A percentile compares a stretch with the other conserved stretches of the same genome.
Evolutionary conservation across 1,140 invertebrate species (phyloP).

Genomic region (Drosophila funebris): DNA sequence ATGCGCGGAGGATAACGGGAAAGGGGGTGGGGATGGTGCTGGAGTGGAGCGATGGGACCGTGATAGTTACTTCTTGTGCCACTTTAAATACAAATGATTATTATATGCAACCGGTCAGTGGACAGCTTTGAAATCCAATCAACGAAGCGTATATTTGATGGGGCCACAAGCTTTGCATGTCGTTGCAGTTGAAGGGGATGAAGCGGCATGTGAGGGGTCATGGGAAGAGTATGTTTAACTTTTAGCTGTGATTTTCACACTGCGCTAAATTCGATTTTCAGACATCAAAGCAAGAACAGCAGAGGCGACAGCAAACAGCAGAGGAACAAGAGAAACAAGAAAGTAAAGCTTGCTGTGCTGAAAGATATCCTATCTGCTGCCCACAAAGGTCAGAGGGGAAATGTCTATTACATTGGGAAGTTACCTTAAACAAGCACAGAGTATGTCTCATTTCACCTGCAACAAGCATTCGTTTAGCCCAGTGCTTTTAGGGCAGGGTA

Average conservation of each 20-base stretch:
- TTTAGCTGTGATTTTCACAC: constrained; percentile 45
- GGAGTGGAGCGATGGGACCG: not conserved
- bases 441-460: not conserved
- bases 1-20: not conserved
- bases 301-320: too few relatives aligned
- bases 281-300: constrained; percentile 70
- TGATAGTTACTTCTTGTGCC: constrained; percentile 9
- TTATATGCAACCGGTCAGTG: constrained; percentile 34
- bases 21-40: not conserved
- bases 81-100: constrained; percentile 53
- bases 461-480: not conserved
- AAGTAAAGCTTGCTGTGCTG: not conserved
- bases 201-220: not conserved
- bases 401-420: too few relatives aligned
- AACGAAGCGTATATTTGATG: constrained; percentile 74
- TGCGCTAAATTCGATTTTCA: constrained; percentile 73
- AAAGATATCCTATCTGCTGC: constrained; percentile 19
- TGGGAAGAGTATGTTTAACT: constrained; percentile 5
- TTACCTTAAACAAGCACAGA: too few relatives aligned
- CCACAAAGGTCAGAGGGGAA: too few relatives aligned
- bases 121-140: constrained; percentile 73
- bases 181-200: not conserved
- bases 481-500: not conserved
- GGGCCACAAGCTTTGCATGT: constrained; percentile 11
- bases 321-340: not conserved